phyloP scores from a whole-genome alignment of 2,797 vertebrate genomes.

The Enoplosus armatus region DNA sequence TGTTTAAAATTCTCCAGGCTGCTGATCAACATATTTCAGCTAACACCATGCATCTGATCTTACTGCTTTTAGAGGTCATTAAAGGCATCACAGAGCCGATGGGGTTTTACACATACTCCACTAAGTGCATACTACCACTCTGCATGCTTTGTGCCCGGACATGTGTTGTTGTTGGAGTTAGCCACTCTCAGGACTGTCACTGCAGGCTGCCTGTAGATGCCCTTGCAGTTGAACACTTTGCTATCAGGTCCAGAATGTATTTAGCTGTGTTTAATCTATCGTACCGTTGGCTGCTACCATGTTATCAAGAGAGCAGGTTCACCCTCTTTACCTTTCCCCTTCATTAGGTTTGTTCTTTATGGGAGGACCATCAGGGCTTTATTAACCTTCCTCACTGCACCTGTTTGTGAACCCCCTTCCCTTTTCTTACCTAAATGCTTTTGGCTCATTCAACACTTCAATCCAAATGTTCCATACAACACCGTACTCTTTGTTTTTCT shows the following conservation, averaged over 20 bases:
- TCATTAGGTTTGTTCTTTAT: neutral
- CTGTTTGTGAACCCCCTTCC: neutral
- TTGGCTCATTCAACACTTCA: neutral
- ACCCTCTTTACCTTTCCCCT: neutral
- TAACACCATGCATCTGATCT: neutral
- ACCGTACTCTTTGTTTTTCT: constrained; percentile 39
- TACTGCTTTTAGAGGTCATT: neutral
- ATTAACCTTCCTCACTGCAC: neutral
- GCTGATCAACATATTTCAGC: constrained; percentile 4
- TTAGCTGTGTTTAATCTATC: constrained; percentile 27
- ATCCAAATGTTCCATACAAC: constrained; percentile 29
- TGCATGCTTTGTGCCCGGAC: neutral
- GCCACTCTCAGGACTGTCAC: neutral
- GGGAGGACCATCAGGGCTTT: neutral
- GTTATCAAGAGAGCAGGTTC: constrained; percentile 20
- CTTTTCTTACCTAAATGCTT: neutral
- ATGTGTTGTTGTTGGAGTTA: neutral
- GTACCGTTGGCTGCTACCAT: neutral
- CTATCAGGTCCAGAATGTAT: constrained; percentile 30
- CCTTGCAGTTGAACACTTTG: constrained; percentile 20
- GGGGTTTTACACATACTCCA: neutral
- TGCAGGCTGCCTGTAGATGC: constrained; percentile 4
- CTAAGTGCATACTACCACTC: neutral
- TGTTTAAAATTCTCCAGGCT: neutral
- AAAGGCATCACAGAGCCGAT: neutral